These are phyloP conservation scores for Cheiracanthium punctorium DNA, from an alignment of 2,888 invertebrate genomes.

Conservation along the genomic window DNA sequence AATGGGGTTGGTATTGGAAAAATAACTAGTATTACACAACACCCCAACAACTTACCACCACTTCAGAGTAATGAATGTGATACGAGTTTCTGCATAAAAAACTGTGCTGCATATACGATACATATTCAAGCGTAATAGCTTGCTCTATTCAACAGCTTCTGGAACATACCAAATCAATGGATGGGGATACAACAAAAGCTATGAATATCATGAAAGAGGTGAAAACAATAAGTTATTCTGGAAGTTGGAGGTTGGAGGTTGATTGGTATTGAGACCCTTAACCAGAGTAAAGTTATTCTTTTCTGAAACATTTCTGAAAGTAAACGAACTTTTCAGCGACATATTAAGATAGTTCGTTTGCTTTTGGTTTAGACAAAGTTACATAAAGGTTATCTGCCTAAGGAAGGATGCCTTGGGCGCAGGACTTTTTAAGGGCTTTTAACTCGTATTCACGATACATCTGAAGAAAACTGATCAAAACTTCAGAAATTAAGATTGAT, in stretches of 20 bases:
- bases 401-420: too few species aligned
- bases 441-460: too few species aligned
- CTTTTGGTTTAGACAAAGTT: too few species aligned
- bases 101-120: background rate
- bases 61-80: constrained; percentile 6
- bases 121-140: background rate
- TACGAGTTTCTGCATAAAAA: constrained; percentile 12
- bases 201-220: background rate
- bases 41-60: constrained; percentile 5
- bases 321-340: background rate
- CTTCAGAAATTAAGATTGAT: too few species aligned
- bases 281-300: too few species aligned
- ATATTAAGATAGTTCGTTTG: background rate
- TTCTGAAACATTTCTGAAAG: background rate
- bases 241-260: too few species aligned
- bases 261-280: too few species aligned
- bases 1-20: constrained; percentile 21
- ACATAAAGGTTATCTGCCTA: too few species aligned
- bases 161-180: background rate
- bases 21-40: constrained; percentile 15
- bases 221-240: too few species aligned
- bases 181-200: background rate
- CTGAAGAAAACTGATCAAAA: too few species aligned
- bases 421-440: too few species aligned
- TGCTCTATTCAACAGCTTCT: constrained; percentile 6